Evolutionary conservation across 2,888 invertebrate genomes (phyloP).

Genomic region (Drosophila prolongata): DNA sequence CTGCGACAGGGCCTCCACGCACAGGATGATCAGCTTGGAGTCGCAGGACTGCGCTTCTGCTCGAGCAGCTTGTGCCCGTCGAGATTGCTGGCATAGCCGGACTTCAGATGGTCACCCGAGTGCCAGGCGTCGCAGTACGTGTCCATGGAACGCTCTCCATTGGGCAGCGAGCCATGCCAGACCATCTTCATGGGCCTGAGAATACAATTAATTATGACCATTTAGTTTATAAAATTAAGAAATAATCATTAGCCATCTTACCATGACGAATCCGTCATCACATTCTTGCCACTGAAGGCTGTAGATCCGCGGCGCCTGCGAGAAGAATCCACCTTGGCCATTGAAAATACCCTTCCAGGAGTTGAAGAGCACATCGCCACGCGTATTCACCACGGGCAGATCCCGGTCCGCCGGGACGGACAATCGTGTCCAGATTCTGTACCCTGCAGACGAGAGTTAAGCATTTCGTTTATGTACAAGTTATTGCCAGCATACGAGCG

Average conservation of each 20-base stretch:
- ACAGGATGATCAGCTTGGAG: slow-evolving; percentile 94
- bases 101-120: slow-evolving; percentile 89
- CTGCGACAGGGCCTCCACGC: slow-evolving; percentile 93
- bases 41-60: slow-evolving; percentile 92
- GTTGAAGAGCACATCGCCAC: slow-evolving; percentile 95
- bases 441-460: slow-evolving; percentile 85
- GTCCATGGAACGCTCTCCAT: slow-evolving; percentile 94
- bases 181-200: slow-evolving; percentile 96
- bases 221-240: neutral
- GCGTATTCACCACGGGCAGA: slow-evolving; percentile 94
- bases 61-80: slow-evolving; percentile 91
- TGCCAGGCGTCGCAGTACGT: slow-evolving; percentile 97
- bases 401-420: slow-evolving; percentile 93
- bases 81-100: slow-evolving; percentile 93
- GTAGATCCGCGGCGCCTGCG: slow-evolving; percentile 93
- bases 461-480: slow-evolving; percentile 14
- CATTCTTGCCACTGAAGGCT: slow-evolving; percentile 97
- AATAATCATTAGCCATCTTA: slow-evolving; percentile 84
- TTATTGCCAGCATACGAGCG: slow-evolving; percentile 26
- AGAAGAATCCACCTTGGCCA: slow-evolving; percentile 93
- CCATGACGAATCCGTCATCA: slow-evolving; percentile 95
- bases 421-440: slow-evolving; percentile 97
- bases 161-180: slow-evolving; percentile 96
- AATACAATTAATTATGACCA: neutral
- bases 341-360: slow-evolving; percentile 96